A percentile compares a stretch with the other conserved stretches of the same genome.
phyloP scores from a whole-genome alignment of 2,888 invertebrate species.

The Chloromyia formosa region DNA sequence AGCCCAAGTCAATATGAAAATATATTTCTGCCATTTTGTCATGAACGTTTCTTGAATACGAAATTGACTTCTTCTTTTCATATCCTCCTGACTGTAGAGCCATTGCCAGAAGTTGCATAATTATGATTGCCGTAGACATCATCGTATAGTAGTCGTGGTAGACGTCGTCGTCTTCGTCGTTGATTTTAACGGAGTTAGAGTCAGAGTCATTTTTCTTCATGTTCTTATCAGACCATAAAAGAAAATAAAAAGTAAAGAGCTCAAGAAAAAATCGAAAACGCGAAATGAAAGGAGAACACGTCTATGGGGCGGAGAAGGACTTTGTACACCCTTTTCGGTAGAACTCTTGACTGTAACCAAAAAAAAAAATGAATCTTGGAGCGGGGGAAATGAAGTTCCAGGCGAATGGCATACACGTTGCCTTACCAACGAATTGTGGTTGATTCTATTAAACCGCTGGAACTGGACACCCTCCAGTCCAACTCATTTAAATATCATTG shows the following conservation, averaged over 20 bases:
- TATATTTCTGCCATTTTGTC: conserved; percentile 50
- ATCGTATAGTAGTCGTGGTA: background rate
- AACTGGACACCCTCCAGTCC: conserved; percentile 38
- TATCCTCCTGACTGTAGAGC: background rate
- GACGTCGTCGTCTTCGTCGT: background rate
- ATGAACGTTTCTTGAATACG: conserved; percentile 49
- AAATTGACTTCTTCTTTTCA: conserved; percentile 41
- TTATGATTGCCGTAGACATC: conserved; percentile 38
- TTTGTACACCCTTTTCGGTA: conserved; percentile 39
- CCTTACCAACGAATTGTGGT: background rate
- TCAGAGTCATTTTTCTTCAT: conserved; percentile 35
- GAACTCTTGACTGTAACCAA: background rate
- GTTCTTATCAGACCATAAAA: conserved; percentile 34
- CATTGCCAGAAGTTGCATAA: conserved; percentile 43
- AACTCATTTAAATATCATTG: conserved; percentile 41
- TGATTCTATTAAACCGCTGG: conserved; percentile 11
- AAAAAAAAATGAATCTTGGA: background rate
- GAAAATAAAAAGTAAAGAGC: conserved; percentile 3
- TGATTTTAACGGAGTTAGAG: conserved; percentile 27
- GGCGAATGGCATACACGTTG: conserved; percentile 9
- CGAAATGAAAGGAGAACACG: conserved; percentile 26
- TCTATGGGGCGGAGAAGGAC: conserved; percentile 42
- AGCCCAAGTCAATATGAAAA: conserved; percentile 48
- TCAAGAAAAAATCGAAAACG: background rate
- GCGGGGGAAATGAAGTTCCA: background rate